Conservation (phyloP, 2,113 vertebrate species). For the Oryzias melastigma region DNA sequence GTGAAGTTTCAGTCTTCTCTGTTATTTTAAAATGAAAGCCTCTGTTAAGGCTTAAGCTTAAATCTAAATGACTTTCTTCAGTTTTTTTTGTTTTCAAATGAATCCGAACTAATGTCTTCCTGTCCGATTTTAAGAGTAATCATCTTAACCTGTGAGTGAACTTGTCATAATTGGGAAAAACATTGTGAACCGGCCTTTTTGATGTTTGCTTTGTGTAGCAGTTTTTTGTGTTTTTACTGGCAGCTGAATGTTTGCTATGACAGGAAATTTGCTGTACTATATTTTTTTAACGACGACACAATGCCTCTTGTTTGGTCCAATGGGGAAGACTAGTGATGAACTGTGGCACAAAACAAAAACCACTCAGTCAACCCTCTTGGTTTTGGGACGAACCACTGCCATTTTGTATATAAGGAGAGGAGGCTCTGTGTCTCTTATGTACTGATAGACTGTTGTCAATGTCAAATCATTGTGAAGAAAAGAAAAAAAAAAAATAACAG, state of each 20-base stretch:
- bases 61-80: no score
- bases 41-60: no score
- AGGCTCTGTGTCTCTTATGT: neutral
- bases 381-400: slow-evolving; percentile 53
- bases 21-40: no score
- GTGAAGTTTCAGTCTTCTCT: no score
- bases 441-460: no score
- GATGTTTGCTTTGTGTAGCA: slow-evolving; percentile 25
- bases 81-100: no score
- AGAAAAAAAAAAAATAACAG: neutral
- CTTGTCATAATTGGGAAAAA: no score
- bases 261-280: slow-evolving; percentile 66
- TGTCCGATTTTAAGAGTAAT: no score
- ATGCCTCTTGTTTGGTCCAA: slow-evolving; percentile 32
- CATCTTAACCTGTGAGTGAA: no score
- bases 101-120: no score
- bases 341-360: slow-evolving; percentile 16
- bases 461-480: slow-evolving; percentile 10
- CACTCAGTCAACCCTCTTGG: slow-evolving; percentile 6
- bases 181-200: neutral
- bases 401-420: slow-evolving; percentile 43
- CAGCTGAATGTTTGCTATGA: slow-evolving; percentile 71
- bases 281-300: slow-evolving; percentile 59
- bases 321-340: slow-evolving; percentile 4
- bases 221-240: slow-evolving; percentile 10